Conservation (phyloP, 1,140 invertebrate genomes). For the Diuraphis noxia region DNA sequence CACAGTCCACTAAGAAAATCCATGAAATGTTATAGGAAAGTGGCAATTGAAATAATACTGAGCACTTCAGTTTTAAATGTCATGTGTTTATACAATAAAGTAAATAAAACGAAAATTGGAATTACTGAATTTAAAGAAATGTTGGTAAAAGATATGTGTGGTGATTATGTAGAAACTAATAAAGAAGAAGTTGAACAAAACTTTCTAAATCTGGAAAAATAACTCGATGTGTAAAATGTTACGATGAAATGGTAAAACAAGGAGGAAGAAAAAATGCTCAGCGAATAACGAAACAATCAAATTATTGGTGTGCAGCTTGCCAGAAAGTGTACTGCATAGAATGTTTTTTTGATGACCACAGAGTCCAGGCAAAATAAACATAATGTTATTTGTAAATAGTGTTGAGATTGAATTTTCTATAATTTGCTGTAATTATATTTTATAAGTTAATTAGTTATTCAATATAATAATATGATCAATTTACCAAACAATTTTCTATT, state of each 20-base stretch:
- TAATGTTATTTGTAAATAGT: not conserved
- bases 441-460: no score
- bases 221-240: not conserved
- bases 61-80: slow-evolving; percentile 59
- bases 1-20: slow-evolving; percentile 59
- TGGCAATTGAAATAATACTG: slow-evolving; percentile 59
- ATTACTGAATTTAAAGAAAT: slow-evolving; percentile 44
- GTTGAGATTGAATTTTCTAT: no score
- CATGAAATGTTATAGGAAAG: slow-evolving; percentile 60
- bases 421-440: no score
- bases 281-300: slow-evolving; percentile 10
- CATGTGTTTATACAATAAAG: slow-evolving; percentile 56
- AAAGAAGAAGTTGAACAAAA: not conserved
- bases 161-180: not conserved
- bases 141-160: slow-evolving; percentile 9
- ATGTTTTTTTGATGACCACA: slow-evolving; percentile 16
- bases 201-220: slow-evolving; percentile 3
- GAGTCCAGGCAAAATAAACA: not conserved
- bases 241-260: not conserved
- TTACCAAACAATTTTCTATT: no score
- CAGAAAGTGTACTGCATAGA: slow-evolving; percentile 7
- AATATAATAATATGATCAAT: no score
- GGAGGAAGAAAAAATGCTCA: slow-evolving; percentile 16
- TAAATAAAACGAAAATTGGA: slow-evolving; percentile 30
- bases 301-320: slow-evolving; percentile 19